phyloP scores from a whole-genome alignment of 2,797 vertebrate genomes.

The Karalla daura region DNA sequence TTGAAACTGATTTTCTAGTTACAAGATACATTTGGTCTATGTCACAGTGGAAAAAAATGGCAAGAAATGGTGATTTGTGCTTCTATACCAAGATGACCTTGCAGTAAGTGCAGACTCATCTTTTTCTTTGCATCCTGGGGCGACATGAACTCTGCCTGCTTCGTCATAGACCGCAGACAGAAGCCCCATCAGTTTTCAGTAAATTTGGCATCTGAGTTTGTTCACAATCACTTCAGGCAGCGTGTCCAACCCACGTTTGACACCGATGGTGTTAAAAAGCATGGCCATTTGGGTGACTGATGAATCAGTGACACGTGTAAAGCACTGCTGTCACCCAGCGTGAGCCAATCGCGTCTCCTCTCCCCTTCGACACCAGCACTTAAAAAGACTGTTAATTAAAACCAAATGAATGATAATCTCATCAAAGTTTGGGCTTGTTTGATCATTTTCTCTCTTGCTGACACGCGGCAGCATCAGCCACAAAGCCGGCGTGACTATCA shows the following conservation, averaged over 20 bases:
- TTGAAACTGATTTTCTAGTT: too few species aligned
- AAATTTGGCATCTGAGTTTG: not conserved
- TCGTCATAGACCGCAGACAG: too few species aligned
- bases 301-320: conserved; percentile 2
- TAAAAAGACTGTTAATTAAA: conserved; percentile 67
- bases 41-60: too few species aligned
- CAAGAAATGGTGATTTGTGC: too few species aligned
- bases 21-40: too few species aligned
- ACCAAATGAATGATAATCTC: conserved; percentile 55
- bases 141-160: too few species aligned
- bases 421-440: conserved; percentile 61
- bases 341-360: not conserved
- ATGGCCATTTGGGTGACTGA: not conserved
- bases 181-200: not conserved
- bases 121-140: too few species aligned
- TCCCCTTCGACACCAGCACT: not conserved
- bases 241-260: conserved; percentile 17
- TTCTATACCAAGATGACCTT: too few species aligned
- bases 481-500: conserved; percentile 60
- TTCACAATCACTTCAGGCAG: conserved; percentile 1
- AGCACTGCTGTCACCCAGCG: not conserved
- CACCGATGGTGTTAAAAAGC: not conserved
- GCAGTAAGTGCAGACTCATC: too few species aligned
- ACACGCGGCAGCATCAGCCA: not conserved
- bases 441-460: conserved; percentile 42